Base-by-base conservation (phyloP, 2,888 invertebrate genomes). In the Didymodactylos carnosus region DNA sequence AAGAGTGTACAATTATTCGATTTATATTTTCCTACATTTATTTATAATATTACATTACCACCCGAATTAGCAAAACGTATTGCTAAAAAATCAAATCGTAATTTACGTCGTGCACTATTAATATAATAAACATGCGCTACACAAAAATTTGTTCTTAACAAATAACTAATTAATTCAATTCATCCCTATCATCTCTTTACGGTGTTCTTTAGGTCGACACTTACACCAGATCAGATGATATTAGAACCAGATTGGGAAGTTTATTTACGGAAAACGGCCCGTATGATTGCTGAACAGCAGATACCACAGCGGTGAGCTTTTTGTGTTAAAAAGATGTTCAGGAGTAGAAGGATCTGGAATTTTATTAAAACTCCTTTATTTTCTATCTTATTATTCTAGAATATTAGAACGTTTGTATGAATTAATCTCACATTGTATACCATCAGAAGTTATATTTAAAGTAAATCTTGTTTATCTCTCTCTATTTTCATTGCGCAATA, bases 171-270 rank as follows among this genome's bases (percentile, higher is more conserved):
- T n/a, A n/a, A n/a, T n/a, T n/a, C n/a, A n/a, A n/a, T n/a, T n/a
- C n/a, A n/a, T n/a, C n/a, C n/a, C n/a, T n/a, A n/a, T n/a, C n/a
- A n/a, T n/a, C n/a, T n/a, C n/a, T n/a, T n/a, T n/a, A n/a, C n/a
- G n/a, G n/a, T n/a, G 8, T 25, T 35, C 19, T n/a, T n/a, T n/a
- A n/a, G n/a, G n/a, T n/a, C n/a, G n/a, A 76, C 76, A 14, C 90
- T 91, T 79, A 88, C 88, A 3, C 80, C 86, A 0, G 88, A 91
- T 80, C 92, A 93, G 82, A 88, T 88, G 77, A 88, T 95, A 70
- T 85, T 88, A 0, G 90, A 91, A 79, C 90, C 94, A 0, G 97
- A 98, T 83, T 98, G 97, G 97, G 90, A 92, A 81, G 82, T 88
- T 13, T 95, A 88, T 82, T 87, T 98, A 39, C 87, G 87, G 77